Percentiles rank a stretch among this genome's conserved stretches.
Conservation (phyloP, 1,140 invertebrate species). For the Drosophila punjabiensis region DNA sequence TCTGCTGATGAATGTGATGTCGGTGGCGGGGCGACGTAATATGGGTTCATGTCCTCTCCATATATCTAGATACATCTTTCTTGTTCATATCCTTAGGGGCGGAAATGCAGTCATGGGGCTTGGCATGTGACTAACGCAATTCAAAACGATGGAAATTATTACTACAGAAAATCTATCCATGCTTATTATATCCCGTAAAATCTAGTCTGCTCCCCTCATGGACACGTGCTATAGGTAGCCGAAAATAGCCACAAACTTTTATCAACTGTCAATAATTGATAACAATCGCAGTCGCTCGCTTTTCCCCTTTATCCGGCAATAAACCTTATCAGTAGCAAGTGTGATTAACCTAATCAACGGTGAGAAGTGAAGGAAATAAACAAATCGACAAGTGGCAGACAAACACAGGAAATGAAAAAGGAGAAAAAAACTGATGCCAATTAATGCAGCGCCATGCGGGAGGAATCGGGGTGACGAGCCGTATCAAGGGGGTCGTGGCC, state of each 20-base stretch:
- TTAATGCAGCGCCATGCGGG: conserved; percentile 18
- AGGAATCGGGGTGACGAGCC: background rate
- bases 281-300: conserved; percentile 5
- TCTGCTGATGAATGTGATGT: conserved; percentile 44
- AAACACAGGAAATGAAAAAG: conserved; percentile 43
- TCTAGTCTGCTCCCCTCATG: background rate
- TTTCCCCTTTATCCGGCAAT: conserved; percentile 3
- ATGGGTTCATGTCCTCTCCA: conserved; percentile 5
- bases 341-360: conserved; percentile 37
- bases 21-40: conserved; percentile 2
- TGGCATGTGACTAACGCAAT: conserved; percentile 10
- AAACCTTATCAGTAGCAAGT: conserved; percentile 33
- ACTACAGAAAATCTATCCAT: background rate
- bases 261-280: conserved; percentile 30
- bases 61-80: background rate
- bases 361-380: conserved; percentile 16
- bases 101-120: conserved; percentile 18
- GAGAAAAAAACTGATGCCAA: conserved; percentile 17
- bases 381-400: conserved; percentile 41
- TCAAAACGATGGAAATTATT: background rate
- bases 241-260: conserved; percentile 21
- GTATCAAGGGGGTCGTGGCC: conserved; percentile 13
- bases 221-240: background rate
- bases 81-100: background rate
- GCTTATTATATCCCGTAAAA: background rate